Conservation (phyloP, 92 coral and sea anemone genomes). For the Bergia sp. region DNA sequence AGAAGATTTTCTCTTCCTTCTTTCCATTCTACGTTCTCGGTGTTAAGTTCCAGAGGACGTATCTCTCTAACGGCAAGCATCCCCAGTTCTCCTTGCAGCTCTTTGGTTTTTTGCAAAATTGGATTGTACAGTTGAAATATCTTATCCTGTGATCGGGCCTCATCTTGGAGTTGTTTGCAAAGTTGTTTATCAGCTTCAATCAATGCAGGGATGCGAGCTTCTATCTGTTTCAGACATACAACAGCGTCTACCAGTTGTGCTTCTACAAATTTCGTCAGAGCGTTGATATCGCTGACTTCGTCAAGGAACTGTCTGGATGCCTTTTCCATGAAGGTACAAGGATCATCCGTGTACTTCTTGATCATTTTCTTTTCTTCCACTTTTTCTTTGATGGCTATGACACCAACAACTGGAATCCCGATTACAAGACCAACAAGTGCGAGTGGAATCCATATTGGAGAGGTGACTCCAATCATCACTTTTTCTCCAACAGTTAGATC, state of each 20-base stretch:
- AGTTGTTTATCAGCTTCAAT: conserved; percentile 26
- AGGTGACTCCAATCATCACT: conserved; percentile 40
- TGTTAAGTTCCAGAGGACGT: background rate
- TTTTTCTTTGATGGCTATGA: conserved; percentile 35
- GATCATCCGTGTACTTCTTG: conserved; percentile 36
- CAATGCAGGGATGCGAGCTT: background rate
- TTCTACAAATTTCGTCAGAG: background rate
- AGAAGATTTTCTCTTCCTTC: too few relatives aligned
- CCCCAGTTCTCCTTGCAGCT: background rate
- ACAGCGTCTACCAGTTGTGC: background rate
- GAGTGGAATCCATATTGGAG: conserved; percentile 69
- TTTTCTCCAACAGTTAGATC: background rate
- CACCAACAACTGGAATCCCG: conserved; percentile 51
- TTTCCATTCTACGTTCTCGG: conserved; percentile 34
- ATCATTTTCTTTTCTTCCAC: conserved; percentile 30
- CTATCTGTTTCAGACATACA: background rate
- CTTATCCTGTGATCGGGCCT: background rate
- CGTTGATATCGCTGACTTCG: background rate
- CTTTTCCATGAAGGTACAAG: conserved; percentile 42
- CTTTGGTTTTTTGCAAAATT: background rate
- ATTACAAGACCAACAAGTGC: conserved; percentile 44
- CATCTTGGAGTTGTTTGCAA: conserved; percentile 6
- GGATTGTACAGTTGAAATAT: conserved; percentile 3
- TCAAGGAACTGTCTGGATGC: conserved; percentile 4
- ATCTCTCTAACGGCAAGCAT: conserved; percentile 11